Evolutionary conservation across 2,888 invertebrate genomes (phyloP), one percentile per base, ranked within the genome.

Genomic region (Drosophila buzzatii): DNA sequence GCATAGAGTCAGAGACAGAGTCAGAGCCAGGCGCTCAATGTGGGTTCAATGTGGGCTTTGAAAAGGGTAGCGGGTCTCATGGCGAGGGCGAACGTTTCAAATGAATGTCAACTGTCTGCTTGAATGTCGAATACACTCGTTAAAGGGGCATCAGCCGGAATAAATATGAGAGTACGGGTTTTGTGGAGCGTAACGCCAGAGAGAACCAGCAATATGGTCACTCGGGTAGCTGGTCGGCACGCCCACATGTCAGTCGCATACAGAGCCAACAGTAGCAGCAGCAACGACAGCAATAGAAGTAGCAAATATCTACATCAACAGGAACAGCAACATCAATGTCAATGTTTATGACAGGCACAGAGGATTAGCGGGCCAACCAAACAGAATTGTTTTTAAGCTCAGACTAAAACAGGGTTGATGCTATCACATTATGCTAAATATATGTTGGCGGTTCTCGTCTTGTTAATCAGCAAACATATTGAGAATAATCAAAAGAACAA

Each of bases 61-160:
- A 31, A 33, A 41, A 58, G 49, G 60, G 39, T 52, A 68, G 73
- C 59, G 79, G 70, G 69, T 61, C 73, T 82, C 72, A 82, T 73
- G 84, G 74, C 80, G 81, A 71, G 77, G 64, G 61, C 72, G 76
- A 78, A 76, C 82, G 87, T 57, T 85, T 90, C 90, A 85, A 84
- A 85, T 85, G 86, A 90, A 85, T 85, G 90, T 85, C 90, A 85
- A 85, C 85, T 77, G 85, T 90, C 82, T 82, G 79, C 63, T 77
- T 85, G 88, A 85, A 82, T 85, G 85, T 88, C 85, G 85, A 85
- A 85, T 85, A 85, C 89, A 85, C 83, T 85, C 85, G 90, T 90
- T 85, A 83, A 85, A 73, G 90, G 51, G 79, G 84, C 89, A 86
- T 83, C 80, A 71, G 70, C 90, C 78, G 89, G 85, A 85, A 81